Conservation (phyloP, 2,797 vertebrate genomes). For the Mormyrops boulengeri region DNA sequence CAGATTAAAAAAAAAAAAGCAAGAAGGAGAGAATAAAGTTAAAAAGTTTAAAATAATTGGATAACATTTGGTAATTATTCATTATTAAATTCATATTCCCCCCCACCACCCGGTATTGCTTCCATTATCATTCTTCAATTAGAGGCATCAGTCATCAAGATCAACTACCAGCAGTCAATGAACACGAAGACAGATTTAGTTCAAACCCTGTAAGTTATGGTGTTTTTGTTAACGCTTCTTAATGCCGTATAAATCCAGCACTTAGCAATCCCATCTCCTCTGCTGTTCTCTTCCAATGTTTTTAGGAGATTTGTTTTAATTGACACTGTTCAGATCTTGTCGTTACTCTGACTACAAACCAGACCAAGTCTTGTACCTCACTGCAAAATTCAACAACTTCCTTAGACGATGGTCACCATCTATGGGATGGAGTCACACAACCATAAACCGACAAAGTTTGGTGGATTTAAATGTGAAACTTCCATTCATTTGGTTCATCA, state of each 20-base stretch:
- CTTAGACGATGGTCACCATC: conserved; percentile 54
- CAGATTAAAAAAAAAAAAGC: neutral
- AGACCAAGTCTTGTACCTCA: conserved; percentile 50
- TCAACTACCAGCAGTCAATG: neutral
- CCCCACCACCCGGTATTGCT: neutral
- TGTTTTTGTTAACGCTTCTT: neutral
- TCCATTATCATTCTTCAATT: neutral
- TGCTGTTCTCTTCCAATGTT: neutral
- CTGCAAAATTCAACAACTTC: conserved; percentile 63
- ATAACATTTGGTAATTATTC: neutral
- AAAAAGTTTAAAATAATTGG: neutral
- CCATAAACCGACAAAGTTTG: conserved; percentile 43
- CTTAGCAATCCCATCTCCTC: neutral
- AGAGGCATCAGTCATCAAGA: neutral
- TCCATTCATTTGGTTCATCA: conserved; percentile 48
- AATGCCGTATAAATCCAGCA: neutral
- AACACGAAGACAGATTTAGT: neutral
- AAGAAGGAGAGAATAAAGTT: neutral
- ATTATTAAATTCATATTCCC: neutral
- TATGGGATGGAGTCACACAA: conserved; percentile 46
- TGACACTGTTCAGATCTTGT: conserved; percentile 35
- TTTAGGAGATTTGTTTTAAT: conserved; percentile 32
- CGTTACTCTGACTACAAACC: conserved; percentile 40
- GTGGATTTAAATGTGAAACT: conserved; percentile 49
- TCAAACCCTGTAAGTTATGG: neutral